Percentiles rank a stretch among this genome's conserved stretches.
Conservation (phyloP, 2,797 vertebrate species). For the Octomys mimax region DNA sequence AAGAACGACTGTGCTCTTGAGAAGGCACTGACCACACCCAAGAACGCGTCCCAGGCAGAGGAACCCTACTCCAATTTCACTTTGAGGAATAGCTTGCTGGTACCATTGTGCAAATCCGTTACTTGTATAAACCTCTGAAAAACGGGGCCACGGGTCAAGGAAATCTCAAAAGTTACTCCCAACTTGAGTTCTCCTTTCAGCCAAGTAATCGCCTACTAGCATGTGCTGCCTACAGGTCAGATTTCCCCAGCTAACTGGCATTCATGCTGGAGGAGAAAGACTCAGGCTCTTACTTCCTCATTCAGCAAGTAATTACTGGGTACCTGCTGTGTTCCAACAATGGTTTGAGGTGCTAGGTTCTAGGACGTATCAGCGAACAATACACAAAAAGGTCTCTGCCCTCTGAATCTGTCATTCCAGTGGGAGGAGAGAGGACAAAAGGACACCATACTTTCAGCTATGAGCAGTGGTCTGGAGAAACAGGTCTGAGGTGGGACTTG, state of each 20-base stretch:
- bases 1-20: not conserved
- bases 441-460: not conserved
- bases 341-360: not conserved
- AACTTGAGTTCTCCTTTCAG: slow-evolving; percentile 2
- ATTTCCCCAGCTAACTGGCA: not conserved
- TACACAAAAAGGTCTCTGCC: not conserved
- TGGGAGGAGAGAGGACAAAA: not conserved
- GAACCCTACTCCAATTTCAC: not conserved
- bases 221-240: not conserved
- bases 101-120: not conserved
- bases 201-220: not conserved
- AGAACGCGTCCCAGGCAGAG: not conserved
- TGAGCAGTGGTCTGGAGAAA: not conserved
- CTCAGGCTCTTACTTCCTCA: slow-evolving; percentile 37
- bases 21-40: not conserved
- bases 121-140: not conserved
- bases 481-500: not conserved
- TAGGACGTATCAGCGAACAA: not conserved
- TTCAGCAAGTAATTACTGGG: not conserved
- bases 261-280: slow-evolving; percentile 21
- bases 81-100: slow-evolving; percentile 6
- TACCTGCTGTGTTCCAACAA: not conserved
- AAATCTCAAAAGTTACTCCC: slow-evolving; percentile 44
- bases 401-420: not conserved
- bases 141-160: not conserved